Evolutionary conservation across 2,113 vertebrate species (phyloP).

Genomic region (Neomonachus schauinslandi): DNA sequence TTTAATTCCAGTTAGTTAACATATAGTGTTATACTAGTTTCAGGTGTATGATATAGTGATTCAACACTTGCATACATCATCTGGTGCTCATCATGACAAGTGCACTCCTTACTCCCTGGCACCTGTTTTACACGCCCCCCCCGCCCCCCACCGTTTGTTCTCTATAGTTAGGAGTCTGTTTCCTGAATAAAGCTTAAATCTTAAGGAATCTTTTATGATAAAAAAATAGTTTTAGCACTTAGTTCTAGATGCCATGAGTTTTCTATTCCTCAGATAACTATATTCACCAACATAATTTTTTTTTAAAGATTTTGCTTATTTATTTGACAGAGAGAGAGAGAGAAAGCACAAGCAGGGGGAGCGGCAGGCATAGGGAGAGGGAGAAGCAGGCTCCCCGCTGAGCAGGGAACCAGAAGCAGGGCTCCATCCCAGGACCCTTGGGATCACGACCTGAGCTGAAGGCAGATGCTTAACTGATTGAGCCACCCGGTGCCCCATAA

Average conservation of each 20-base stretch:
- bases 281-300: background rate
- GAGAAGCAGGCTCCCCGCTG: too few relatives aligned
- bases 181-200: background rate
- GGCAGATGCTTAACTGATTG: too few relatives aligned
- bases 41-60: background rate
- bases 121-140: background rate
- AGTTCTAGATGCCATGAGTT: background rate
- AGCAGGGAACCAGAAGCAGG: too few relatives aligned
- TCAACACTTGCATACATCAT: background rate
- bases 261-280: background rate
- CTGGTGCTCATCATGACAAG: too few relatives aligned
- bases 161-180: background rate
- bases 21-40: background rate
- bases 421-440: too few relatives aligned
- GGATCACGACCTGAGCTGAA: too few relatives aligned
- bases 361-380: too few relatives aligned
- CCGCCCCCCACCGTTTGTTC: background rate
- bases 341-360: too few relatives aligned
- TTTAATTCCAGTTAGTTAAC: background rate
- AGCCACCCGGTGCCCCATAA: too few relatives aligned
- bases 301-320: background rate
- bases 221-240: background rate
- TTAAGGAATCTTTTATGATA: background rate
- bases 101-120: background rate
- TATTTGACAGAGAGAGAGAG: too few relatives aligned